These are phyloP conservation scores for Parelbella ahira DNA, from an alignment of 2,888 invertebrate genomes.

Conservation along the genomic window DNA sequence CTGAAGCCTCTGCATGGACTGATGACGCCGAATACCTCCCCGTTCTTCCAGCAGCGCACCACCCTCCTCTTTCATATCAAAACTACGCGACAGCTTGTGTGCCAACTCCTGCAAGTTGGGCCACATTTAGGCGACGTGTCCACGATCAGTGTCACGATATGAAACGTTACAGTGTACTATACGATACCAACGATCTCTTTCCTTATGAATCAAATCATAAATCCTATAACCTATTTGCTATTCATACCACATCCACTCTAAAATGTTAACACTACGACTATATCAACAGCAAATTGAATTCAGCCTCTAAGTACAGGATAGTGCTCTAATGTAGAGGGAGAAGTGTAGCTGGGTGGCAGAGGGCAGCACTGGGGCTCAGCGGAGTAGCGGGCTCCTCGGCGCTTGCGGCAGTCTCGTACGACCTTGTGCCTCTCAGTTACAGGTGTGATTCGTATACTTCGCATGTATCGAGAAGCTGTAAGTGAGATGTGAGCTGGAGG, in stretches of 20 bases:
- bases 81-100: constrained; percentile 92
- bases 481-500: constrained; percentile 79
- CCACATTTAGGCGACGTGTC: no score
- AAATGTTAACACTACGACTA: constrained; percentile 60
- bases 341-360: constrained; percentile 74
- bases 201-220: constrained; percentile 4
- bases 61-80: constrained; percentile 93
- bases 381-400: constrained; percentile 34
- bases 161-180: no score
- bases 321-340: constrained; percentile 68
- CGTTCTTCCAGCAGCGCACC: constrained; percentile 85
- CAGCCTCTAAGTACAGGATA: constrained; percentile 72
- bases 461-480: constrained; percentile 77
- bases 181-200: constrained; percentile 6
- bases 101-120: constrained; percentile 85
- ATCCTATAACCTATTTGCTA: constrained; percentile 47
- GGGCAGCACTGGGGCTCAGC: constrained; percentile 55
- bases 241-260: constrained; percentile 72
- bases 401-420: constrained; percentile 41
- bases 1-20: constrained; percentile 88
- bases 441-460: constrained; percentile 65
- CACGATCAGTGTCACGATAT: no score
- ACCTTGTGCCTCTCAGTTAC: constrained; percentile 77
- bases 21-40: constrained; percentile 85
- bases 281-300: constrained; percentile 61